phyloP scores from a whole-genome alignment of 2,113 vertebrate species.

The Tupaia tana region DNA sequence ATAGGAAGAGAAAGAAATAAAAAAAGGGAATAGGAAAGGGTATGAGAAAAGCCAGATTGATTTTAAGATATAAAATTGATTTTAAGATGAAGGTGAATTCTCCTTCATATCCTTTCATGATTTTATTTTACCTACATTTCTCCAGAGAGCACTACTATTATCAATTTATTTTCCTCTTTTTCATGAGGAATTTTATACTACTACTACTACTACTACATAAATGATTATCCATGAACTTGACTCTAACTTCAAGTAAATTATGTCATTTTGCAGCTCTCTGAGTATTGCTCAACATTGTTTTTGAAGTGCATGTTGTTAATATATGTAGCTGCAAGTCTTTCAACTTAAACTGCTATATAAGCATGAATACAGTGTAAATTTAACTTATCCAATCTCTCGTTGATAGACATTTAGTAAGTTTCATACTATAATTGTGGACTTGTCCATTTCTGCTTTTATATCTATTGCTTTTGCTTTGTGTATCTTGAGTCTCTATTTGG shows the following conservation, averaged over 20 bases:
- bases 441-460: neutral
- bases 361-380: neutral
- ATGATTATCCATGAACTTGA: neutral
- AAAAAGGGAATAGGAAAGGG: neutral
- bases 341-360: neutral
- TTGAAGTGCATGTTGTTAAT: neutral
- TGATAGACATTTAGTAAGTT: neutral
- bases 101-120: neutral
- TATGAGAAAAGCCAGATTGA: neutral
- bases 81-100: neutral
- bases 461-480: neutral
- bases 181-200: neutral
- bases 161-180: neutral
- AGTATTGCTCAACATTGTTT: neutral
- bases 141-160: neutral
- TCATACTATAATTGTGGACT: neutral
- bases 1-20: neutral
- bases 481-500: neutral
- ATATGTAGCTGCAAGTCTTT: neutral
- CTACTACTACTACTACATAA: neutral
- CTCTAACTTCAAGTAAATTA: neutral
- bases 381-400: neutral
- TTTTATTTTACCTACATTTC: neutral
- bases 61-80: constrained; percentile 12
- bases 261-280: neutral